Evolutionary conservation across 2,113 vertebrate species (phyloP).

Genomic region (Procavia capensis): DNA sequence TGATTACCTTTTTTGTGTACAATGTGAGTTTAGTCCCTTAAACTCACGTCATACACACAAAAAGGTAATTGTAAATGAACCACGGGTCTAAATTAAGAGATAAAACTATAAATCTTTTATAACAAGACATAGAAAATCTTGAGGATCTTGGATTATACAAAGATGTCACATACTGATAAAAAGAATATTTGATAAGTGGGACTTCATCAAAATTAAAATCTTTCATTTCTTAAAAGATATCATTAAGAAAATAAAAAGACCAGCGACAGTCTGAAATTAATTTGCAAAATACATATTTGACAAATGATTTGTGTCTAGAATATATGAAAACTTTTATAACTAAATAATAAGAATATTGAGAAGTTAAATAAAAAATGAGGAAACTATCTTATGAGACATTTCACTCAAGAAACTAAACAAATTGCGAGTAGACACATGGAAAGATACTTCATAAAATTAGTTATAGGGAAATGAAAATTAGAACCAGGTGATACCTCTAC

Average conservation of each 20-base stretch:
- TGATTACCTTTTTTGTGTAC: too few species aligned
- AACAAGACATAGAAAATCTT: slow-evolving; percentile 5
- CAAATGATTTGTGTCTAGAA: neutral
- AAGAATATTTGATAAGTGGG: neutral
- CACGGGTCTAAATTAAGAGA: neutral
- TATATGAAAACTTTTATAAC: neutral
- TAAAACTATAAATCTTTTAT: neutral
- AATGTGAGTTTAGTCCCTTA: too few species aligned
- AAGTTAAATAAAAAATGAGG: neutral
- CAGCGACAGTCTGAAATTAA: neutral
- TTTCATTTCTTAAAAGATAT: neutral
- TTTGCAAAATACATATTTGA: neutral
- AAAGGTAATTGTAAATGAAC: neutral
- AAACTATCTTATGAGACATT: neutral
- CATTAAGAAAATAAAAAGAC: neutral
- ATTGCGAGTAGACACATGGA: neutral
- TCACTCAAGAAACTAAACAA: neutral
- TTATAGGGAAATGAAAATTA: slow-evolving; percentile 22
- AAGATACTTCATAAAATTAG: neutral
- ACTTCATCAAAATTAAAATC: neutral
- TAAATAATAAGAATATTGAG: neutral
- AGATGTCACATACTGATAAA: neutral
- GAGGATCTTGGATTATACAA: neutral
- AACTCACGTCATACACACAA: neutral
- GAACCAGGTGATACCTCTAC: neutral